Conservation (phyloP, 2,797 vertebrate genomes). For the Pogonophryne albipinna region DNA sequence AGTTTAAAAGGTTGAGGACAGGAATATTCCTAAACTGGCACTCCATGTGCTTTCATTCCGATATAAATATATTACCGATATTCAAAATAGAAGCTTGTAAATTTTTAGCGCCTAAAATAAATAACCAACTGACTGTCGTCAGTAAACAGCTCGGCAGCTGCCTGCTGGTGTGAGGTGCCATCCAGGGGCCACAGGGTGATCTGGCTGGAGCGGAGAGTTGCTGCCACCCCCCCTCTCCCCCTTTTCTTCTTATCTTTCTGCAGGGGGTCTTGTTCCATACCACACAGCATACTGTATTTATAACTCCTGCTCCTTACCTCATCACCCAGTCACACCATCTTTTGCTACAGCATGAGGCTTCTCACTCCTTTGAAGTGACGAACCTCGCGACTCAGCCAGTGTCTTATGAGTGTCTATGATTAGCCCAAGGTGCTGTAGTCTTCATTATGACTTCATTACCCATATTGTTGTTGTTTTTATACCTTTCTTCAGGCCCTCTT, state of each 20-base stretch:
- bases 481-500: conserved; percentile 5
- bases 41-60: too few relatives aligned
- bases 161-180: conserved; percentile 65
- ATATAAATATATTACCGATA: background rate
- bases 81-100: conserved; percentile 24
- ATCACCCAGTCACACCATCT: conserved; percentile 35
- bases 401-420: conserved; percentile 29
- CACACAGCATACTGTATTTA: conserved; percentile 87
- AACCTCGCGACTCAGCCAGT: conserved; percentile 26
- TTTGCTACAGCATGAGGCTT: conserved; percentile 36
- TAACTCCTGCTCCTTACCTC: conserved; percentile 73
- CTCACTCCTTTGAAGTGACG: conserved; percentile 43
- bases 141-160: conserved; percentile 53
- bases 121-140: conserved; percentile 17
- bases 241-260: conserved; percentile 72
- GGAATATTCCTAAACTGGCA: too few relatives aligned
- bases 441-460: background rate
- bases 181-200: conserved; percentile 57
- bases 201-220: conserved; percentile 39
- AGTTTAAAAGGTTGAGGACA: background rate
- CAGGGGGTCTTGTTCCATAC: conserved; percentile 79
- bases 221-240: conserved; percentile 34
- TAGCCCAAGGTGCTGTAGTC: conserved; percentile 27
- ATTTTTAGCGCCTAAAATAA: conserved; percentile 34
- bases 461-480: background rate